A percentile compares a stretch with the other conserved stretches of the same genome.
phyloP scores from a whole-genome alignment of 1,140 invertebrate species.

The Nasonia longicornis region DNA sequence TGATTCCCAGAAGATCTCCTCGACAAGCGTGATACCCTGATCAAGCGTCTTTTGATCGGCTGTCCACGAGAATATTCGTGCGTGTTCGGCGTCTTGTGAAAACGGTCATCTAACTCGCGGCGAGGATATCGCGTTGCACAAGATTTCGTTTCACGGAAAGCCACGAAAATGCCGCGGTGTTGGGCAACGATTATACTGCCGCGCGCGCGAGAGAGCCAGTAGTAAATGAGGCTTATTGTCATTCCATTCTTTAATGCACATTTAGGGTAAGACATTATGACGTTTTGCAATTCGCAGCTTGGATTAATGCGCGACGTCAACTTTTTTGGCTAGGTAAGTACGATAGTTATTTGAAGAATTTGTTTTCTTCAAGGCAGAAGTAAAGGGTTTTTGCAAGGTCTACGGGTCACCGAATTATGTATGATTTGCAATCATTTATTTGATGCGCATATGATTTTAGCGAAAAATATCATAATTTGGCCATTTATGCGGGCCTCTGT shows the following conservation, averaged over 20 bases:
- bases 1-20: constrained; percentile 23
- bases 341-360: too few relatives aligned
- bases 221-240: neutral
- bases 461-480: too few relatives aligned
- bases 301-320: too few relatives aligned
- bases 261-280: neutral
- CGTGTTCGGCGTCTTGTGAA: constrained; percentile 52
- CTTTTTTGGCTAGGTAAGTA: too few relatives aligned
- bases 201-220: too few relatives aligned
- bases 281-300: too few relatives aligned
- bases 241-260: neutral
- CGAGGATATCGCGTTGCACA: neutral
- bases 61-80: constrained; percentile 56
- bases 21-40: constrained; percentile 55
- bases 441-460: too few relatives aligned
- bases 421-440: too few relatives aligned
- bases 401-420: too few relatives aligned
- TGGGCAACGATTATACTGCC: neutral
- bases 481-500: too few relatives aligned
- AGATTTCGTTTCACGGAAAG: neutral
- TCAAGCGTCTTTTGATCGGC: constrained; percentile 59
- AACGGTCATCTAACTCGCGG: constrained; percentile 6
- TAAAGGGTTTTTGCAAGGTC: too few relatives aligned
- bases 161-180: neutral
- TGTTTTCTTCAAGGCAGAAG: too few relatives aligned